Evolutionary conservation across 2,113 vertebrate species (phyloP), one percentile per base, ranked within the genome.

Genomic region (Clarias macrocephalus): DNA sequence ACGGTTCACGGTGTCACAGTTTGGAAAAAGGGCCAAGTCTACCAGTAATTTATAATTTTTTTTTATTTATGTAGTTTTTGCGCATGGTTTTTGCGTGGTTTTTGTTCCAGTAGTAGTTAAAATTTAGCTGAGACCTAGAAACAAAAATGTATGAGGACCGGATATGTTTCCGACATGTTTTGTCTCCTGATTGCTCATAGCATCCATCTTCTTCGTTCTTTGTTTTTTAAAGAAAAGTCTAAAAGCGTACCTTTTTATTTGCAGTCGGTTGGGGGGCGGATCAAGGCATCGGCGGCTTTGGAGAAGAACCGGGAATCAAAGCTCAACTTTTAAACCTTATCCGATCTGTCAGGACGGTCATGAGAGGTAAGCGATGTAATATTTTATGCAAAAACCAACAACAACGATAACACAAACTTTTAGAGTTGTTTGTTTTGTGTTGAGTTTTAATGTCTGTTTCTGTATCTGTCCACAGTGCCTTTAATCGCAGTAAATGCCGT

Each of bases 281-380:
- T 7, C 98, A 99, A 88, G 96, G 97, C 70, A 96, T 98, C 79
- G 97, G 97, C 84, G 98, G 98, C 84, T 99, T 99, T 84, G 98
- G 97, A 91, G 98, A 99, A 87, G 97, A 99, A 88, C 98, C 98
- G 59, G 98, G 98, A 92, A 94, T 99, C 93, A 99, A 99, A 94
- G 97, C 96, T 28, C 98, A 99, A 91, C 89, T 99, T 63, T 96
- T 95, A 83, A 98, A 97, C 85, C 97, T 99, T 10, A 96, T 99
- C 91, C 97, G 97, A 90, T 98, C 98, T 0, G 94, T 99, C 86
- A 95, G 97, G 90, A 99, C 97, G 0, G 96, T 99, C 83, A 99
- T 99, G 98, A 96, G 98, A 97, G 96, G 98, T 98, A 89, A 93
- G 91, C 73, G 5, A 3, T 37, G 37, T 42, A 52, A 77, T 33